These are phyloP conservation scores for Rhodeus uyekii DNA, from an alignment of 2,797 vertebrate genomes.

Conservation along the genomic window DNA sequence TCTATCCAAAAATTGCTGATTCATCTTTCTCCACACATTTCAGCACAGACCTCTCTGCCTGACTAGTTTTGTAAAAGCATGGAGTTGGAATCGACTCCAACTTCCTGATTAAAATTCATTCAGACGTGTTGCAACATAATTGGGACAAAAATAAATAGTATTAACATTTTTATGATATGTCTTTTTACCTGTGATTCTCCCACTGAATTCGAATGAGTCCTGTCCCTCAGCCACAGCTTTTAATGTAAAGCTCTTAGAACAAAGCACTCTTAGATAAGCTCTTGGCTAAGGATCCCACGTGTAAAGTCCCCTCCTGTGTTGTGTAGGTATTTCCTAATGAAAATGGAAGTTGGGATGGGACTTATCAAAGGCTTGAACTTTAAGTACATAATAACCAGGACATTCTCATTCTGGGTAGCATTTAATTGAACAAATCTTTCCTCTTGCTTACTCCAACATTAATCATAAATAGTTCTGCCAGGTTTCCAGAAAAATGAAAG, in stretches of 20 bases:
- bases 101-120: constrained; percentile 17
- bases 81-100: constrained; percentile 39
- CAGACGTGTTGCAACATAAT: not conserved
- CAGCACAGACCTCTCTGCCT: constrained; percentile 29
- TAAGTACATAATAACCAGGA: not conserved
- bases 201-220: not conserved
- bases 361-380: not conserved
- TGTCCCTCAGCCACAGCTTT: not conserved
- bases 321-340: not conserved
- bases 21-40: constrained; percentile 50
- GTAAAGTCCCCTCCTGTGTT: not conserved
- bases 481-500: not conserved
- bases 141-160: not conserved
- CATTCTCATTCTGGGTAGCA: not conserved
- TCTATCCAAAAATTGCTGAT: constrained; percentile 51
- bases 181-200: not conserved
- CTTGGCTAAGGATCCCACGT: not conserved
- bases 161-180: not conserved
- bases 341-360: not conserved
- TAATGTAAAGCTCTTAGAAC: constrained; percentile 15
- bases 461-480: not conserved
- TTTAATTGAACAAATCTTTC: not conserved
- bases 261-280: constrained; percentile 27
- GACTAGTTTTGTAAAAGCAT: constrained; percentile 33
- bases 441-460: not conserved